A percentile compares a stretch with the other conserved stretches of the same genome.
Evolutionary conservation across 2,797 vertebrate species (phyloP).

Genomic region (Notolabrus celidotus): DNA sequence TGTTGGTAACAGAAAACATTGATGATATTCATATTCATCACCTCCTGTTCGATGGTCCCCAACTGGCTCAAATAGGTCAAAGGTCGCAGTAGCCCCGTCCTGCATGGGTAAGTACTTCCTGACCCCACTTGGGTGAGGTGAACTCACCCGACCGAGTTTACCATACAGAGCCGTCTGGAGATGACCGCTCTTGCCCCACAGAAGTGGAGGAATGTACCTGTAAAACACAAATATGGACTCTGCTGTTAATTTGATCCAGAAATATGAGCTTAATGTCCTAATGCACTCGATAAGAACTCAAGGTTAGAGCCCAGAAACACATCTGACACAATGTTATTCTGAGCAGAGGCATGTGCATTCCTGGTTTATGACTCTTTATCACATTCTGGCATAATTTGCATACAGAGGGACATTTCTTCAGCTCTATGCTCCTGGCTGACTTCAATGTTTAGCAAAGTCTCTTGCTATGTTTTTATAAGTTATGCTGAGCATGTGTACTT

Average conservation of each 20-base stretch:
- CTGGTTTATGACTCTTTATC: slow-evolving; percentile 2
- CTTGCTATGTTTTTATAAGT: slow-evolving; percentile 32
- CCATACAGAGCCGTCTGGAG: slow-evolving; percentile 97
- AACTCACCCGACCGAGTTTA: slow-evolving; percentile 95
- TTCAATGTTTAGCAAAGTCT: slow-evolving; percentile 10
- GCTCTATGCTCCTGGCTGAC: not conserved
- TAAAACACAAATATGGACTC: slow-evolving; percentile 8
- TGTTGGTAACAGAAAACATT: not conserved
- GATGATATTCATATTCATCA: slow-evolving; percentile 65
- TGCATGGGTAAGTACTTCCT: slow-evolving; percentile 96
- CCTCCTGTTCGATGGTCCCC: slow-evolving; percentile 93
- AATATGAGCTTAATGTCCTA: slow-evolving; percentile 5
- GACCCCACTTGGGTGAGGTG: slow-evolving; percentile 91
- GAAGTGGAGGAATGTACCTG: slow-evolving; percentile 96
- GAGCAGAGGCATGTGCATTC: slow-evolving; percentile 11
- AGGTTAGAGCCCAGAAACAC: not conserved
- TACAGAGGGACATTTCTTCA: slow-evolving; percentile 24
- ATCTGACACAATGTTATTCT: slow-evolving; percentile 9
- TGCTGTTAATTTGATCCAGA: slow-evolving; percentile 16
- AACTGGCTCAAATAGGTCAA: slow-evolving; percentile 95
- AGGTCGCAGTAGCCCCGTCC: slow-evolving; percentile 96
- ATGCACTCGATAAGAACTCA: not conserved
- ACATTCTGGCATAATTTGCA: slow-evolving; percentile 22
- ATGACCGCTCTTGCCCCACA: slow-evolving; percentile 99
- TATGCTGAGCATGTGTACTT: slow-evolving; percentile 16